Conservation (phyloP, 1,140 invertebrate genomes). For the Paracyclopina nana region DNA sequence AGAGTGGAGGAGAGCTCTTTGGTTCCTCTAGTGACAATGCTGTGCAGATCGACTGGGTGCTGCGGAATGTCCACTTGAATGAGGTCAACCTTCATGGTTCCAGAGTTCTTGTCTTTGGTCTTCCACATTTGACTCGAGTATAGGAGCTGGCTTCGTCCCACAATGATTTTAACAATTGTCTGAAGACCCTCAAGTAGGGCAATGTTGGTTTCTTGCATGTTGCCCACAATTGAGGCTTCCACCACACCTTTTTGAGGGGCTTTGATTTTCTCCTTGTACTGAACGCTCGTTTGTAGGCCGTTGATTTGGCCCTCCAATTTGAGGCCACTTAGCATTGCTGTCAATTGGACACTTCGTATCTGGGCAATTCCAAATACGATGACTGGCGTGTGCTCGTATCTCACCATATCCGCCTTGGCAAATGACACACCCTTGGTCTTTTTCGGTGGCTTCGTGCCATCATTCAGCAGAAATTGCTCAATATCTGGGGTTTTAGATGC, state of each 20-base stretch:
- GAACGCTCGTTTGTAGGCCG: conserved; percentile 50
- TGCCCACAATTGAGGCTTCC: conserved; percentile 70
- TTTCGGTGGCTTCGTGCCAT: neutral
- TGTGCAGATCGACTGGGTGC: conserved; percentile 83
- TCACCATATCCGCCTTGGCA: conserved; percentile 25
- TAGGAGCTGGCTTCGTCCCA: conserved; percentile 72
- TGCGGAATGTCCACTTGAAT: conserved; percentile 87
- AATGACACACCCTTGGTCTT: conserved; percentile 12
- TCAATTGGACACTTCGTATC: conserved; percentile 61
- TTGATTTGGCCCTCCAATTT: conserved; percentile 76
- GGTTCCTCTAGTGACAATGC: conserved; percentile 86
- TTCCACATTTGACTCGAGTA: conserved; percentile 42
- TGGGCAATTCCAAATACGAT: conserved; percentile 70
- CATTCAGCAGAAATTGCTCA: neutral
- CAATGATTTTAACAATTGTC: conserved; percentile 38
- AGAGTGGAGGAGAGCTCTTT: conserved; percentile 77
- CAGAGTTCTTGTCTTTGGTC: conserved; percentile 46
- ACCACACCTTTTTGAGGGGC: conserved; percentile 33
- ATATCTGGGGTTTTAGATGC: conserved; percentile 10
- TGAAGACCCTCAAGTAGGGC: conserved; percentile 74
- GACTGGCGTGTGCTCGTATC: conserved; percentile 30
- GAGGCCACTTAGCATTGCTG: conserved; percentile 75
- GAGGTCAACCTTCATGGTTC: conserved; percentile 61
- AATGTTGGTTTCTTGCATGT: conserved; percentile 76
- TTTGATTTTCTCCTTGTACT: conserved; percentile 52